Evolutionary conservation across 2,888 invertebrate species (phyloP), one percentile per base, ranked within the genome.

Genomic region (Sturmia bella): DNA sequence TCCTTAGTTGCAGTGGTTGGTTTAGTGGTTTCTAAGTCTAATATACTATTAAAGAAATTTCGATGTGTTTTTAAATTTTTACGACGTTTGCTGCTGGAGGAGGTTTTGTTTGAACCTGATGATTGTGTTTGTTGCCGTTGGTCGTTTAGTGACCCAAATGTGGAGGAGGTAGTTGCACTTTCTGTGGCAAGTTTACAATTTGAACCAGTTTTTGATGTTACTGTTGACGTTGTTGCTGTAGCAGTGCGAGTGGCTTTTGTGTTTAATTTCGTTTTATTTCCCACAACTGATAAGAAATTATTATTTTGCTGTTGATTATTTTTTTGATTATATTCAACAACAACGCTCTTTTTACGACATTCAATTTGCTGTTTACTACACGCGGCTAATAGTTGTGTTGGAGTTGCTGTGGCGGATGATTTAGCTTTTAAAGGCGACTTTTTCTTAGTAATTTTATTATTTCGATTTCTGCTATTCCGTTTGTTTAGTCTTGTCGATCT

Each of bases 1-100:
- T 82, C 83, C 76, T 83, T 84, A 54, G 59, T 21, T 68, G 52
- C 63, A 39, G 41, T 13, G 24, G 27, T 56, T 54, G 75, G 76
- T 76, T 70, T 61, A 21, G 64, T 9, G 0, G 52, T 66, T 48
- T 75, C 70, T 32, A 73, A 50, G 24, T 73, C 69, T 19, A 61
- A 68, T 63, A 74, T 59, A 75, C 66, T 82, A 43, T 66, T 82
- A 13, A 82, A 82, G 59, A 78, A 82, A 32, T 66, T 79, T 41
- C 86, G 87, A 85, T 86, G 87, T 45, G 86, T 87, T 17, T 87
- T 86, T 76, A 86, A 69, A 76, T 83, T 86, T 61, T 87, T 87
- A n/a, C 86, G 86, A 83, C 87, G 86, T 81, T 87, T 88, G 32
- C 32, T 32, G n/a, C n/a, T n/a, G n/a, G n/a, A n/a, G 41, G 85